phyloP scores from a whole-genome alignment of 2,113 vertebrate genomes.

The Carollia perspicillata region DNA sequence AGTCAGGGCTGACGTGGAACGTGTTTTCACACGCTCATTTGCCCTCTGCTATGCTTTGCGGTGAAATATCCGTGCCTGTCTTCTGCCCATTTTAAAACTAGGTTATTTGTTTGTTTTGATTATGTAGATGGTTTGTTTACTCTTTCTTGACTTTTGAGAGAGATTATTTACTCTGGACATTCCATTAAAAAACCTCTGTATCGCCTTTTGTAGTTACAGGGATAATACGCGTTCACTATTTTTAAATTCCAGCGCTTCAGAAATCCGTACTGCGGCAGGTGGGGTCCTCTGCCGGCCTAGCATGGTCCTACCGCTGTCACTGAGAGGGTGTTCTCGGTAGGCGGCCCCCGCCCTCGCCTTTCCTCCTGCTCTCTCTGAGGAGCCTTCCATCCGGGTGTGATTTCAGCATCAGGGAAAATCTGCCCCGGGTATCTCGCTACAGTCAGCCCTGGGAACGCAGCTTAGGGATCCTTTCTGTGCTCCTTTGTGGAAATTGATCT shows the following conservation, averaged over 20 bases:
- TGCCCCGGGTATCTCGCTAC: conserved; percentile 9
- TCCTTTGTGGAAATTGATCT: conserved; percentile 59
- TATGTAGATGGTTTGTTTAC: neutral
- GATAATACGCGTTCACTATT: neutral
- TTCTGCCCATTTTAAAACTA: neutral
- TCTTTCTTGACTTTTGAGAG: neutral
- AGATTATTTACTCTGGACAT: neutral
- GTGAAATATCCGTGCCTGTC: neutral
- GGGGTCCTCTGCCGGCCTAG: neutral
- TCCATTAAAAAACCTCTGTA: neutral
- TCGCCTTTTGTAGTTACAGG: neutral
- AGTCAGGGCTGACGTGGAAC: neutral
- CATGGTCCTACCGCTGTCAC: neutral
- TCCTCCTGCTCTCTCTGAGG: neutral
- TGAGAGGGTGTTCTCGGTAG: neutral
- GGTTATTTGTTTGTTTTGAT: neutral
- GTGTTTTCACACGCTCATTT: neutral
- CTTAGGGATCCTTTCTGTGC: conserved; percentile 20
- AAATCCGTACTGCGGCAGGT: neutral
- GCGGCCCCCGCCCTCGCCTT: neutral
- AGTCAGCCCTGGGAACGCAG: conserved; percentile 42
- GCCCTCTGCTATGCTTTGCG: neutral
- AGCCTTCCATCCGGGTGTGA: neutral
- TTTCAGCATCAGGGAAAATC: conserved; percentile 31
- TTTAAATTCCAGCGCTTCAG: neutral